These are phyloP conservation scores for Andrena haemorrhoa DNA, from an alignment of 2,888 invertebrate genomes.

Conservation along the genomic window DNA sequence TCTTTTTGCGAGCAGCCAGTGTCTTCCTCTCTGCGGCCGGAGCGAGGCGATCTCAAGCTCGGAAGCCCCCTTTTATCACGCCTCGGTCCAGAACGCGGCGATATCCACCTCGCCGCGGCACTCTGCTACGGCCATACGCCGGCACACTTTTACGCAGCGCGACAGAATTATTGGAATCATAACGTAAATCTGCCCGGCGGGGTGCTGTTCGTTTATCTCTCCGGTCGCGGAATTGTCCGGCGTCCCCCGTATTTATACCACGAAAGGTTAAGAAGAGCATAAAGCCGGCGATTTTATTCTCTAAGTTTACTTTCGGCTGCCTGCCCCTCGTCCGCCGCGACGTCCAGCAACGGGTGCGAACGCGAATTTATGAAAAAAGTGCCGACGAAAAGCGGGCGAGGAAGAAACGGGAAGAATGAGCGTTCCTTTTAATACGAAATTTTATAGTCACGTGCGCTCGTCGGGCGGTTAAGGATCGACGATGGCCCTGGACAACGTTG, in stretches of 20 bases:
- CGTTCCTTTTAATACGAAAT: constrained; percentile 32
- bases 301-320: constrained; percentile 39
- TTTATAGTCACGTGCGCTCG: constrained; percentile 31
- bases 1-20: constrained; percentile 74
- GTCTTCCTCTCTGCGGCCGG: constrained; percentile 64
- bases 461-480: constrained; percentile 34
- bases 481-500: constrained; percentile 11
- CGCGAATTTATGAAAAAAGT: constrained; percentile 25
- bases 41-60: constrained; percentile 66
- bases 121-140: constrained; percentile 44
- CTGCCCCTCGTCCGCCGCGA: neutral
- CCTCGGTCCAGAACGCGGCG: constrained; percentile 38
- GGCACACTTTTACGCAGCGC: constrained; percentile 55
- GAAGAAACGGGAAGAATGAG: neutral
- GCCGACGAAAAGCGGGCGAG: neutral
- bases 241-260: constrained; percentile 44
- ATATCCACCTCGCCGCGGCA: constrained; percentile 43
- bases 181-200: constrained; percentile 67
- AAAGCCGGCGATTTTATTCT: constrained; percentile 53
- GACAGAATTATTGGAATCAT: constrained; percentile 71
- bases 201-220: constrained; percentile 63
- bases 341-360: neutral
- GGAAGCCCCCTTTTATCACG: constrained; percentile 62
- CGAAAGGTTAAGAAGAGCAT: constrained; percentile 50
- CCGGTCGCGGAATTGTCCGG: constrained; percentile 52